Percentiles rank a stretch among this genome's conserved stretches.
Evolutionary conservation across 2,888 invertebrate genomes (phyloP).

Genomic region (Nymphalis polychloros): DNA sequence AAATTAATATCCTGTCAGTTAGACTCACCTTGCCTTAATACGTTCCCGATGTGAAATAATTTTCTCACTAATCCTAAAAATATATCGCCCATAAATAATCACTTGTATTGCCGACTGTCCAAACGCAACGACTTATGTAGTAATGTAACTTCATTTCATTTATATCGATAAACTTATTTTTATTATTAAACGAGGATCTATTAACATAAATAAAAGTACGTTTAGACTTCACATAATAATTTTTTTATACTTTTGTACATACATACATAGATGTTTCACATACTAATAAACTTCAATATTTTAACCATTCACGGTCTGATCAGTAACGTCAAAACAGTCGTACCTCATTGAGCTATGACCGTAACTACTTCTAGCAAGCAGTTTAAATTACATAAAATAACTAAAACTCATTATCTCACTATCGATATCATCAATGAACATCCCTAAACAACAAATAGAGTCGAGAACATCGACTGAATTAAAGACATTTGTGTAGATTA

Average conservation of each 20-base stretch:
- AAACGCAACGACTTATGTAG: slow-evolving; percentile 54
- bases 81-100: slow-evolving; percentile 76
- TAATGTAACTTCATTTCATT: slow-evolving; percentile 23
- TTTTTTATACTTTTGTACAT: no score
- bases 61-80: slow-evolving; percentile 76
- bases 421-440: slow-evolving; percentile 38
- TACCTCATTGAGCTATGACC: no score
- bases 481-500: slow-evolving; percentile 71
- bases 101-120: slow-evolving; percentile 66
- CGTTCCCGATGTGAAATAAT: slow-evolving; percentile 73
- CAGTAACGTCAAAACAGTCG: no score
- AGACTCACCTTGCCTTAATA: slow-evolving; percentile 48
- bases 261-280: no score
- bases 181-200: no score
- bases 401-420: not conserved
- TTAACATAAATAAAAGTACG: no score
- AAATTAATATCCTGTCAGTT: slow-evolving; percentile 52
- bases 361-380: no score
- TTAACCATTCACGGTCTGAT: no score
- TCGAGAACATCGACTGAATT: slow-evolving; percentile 51
- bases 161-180: slow-evolving; percentile 16
- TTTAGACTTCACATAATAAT: no score
- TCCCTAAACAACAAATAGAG: slow-evolving; percentile 44
- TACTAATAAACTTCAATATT: no score
- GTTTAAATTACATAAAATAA: no score